phyloP scores from a whole-genome alignment of 2,113 vertebrate genomes.

The Chauna torquata region DNA sequence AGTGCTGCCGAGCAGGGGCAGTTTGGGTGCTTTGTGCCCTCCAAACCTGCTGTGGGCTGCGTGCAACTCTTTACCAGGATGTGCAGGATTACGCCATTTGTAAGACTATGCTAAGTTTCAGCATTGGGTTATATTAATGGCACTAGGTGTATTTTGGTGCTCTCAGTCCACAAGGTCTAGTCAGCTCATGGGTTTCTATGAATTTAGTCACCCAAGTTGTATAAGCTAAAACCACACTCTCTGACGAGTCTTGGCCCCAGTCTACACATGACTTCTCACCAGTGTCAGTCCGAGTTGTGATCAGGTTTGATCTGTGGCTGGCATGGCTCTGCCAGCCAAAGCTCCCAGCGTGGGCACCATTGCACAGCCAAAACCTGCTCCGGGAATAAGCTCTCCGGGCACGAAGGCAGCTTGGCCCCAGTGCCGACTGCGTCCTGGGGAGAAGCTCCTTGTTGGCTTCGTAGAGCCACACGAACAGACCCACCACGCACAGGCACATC shows the following conservation, averaged over 20 bases:
- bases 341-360: neutral
- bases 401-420: neutral
- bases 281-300: neutral
- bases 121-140: neutral
- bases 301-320: slow-evolving; percentile 16
- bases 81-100: neutral
- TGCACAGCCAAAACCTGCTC: neutral
- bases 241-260: neutral
- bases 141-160: neutral
- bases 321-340: neutral
- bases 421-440: fast-evolving
- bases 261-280: neutral
- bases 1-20: neutral
- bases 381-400: neutral
- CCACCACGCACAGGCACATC: neutral
- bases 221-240: neutral
- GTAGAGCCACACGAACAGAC: neutral
- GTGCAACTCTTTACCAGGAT: neutral
- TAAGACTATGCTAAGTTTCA: neutral
- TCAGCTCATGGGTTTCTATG: neutral
- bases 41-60: fast-evolving
- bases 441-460: neutral
- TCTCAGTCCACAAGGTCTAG: neutral
- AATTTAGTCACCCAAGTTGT: neutral
- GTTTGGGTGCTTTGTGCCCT: neutral